Conservation (phyloP, 35 echinoderm and acorn worm genomes). For the Lytechinus pictus region DNA sequence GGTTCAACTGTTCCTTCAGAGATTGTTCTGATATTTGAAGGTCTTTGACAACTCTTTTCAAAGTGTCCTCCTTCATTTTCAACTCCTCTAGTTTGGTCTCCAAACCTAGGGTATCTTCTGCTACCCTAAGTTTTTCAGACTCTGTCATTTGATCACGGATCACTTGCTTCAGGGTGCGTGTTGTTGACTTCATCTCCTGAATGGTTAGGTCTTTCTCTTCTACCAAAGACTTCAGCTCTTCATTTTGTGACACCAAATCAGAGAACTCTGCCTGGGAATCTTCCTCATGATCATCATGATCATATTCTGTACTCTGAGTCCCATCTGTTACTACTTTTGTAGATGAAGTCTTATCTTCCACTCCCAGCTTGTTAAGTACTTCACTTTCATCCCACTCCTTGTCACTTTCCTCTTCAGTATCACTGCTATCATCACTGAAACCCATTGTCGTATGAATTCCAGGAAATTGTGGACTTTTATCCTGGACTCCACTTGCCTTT, state of each 20-base stretch:
- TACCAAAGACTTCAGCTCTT: background rate
- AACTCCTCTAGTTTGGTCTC: slow-evolving; percentile 6
- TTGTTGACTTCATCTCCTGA: slow-evolving; percentile 2
- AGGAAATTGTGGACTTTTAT: background rate
- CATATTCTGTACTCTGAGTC: background rate
- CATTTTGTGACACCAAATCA: slow-evolving; percentile 32
- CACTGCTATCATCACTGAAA: background rate
- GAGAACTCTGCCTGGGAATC: slow-evolving; percentile 35
- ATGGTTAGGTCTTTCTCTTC: background rate
- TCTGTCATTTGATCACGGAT: slow-evolving; percentile 40
- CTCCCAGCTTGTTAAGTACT: background rate
- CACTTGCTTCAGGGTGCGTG: slow-evolving; percentile 22
- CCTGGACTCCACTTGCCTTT: background rate
- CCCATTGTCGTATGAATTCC: background rate
- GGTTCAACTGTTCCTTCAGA: slow-evolving; percentile 34
- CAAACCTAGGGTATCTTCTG: background rate
- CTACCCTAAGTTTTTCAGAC: slow-evolving; percentile 12
- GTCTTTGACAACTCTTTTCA: slow-evolving; percentile 50
- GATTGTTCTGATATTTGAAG: slow-evolving; percentile 22
- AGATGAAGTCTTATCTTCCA: background rate
- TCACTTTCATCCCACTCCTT: slow-evolving; percentile 30
- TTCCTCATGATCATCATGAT: slow-evolving; percentile 35
- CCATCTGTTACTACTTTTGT: background rate
- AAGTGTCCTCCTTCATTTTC: slow-evolving; percentile 30
- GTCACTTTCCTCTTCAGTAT: background rate